Evolutionary conservation across 2,797 vertebrate genomes (phyloP).

Genomic region (Clamator glandarius): DNA sequence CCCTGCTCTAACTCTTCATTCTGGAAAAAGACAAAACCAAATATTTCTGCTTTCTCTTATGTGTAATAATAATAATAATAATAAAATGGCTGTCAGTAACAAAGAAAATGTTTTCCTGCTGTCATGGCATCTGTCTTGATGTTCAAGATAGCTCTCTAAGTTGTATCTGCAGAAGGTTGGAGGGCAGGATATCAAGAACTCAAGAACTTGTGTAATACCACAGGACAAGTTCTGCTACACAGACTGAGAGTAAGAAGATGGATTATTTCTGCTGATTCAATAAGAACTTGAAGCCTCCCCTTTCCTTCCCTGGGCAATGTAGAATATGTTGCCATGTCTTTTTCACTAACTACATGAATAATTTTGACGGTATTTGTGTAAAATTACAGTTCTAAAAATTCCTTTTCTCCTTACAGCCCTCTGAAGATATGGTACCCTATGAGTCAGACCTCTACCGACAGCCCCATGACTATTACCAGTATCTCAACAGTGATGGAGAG

Average conservation of each 20-base stretch:
- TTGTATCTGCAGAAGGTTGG: neutral
- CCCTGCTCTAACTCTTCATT: neutral
- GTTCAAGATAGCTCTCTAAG: neutral
- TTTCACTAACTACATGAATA: neutral
- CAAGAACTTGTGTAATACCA: neutral
- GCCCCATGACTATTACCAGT: constrained; percentile 92
- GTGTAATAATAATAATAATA: neutral
- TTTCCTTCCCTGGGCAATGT: neutral
- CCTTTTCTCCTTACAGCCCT: constrained; percentile 79
- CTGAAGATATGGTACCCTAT: constrained; percentile 90
- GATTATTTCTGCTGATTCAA: neutral
- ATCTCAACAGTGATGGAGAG: constrained; percentile 90
- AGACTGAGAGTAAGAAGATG: neutral
- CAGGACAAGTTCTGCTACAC: neutral
- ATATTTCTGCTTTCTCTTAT: neutral
- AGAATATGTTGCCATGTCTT: neutral
- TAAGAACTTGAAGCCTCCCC: neutral
- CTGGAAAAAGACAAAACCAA: neutral
- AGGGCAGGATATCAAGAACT: neutral
- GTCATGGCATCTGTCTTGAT: neutral
- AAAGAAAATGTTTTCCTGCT: neutral
- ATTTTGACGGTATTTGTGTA: constrained; percentile 9
- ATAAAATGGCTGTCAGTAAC: neutral
- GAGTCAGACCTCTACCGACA: constrained; percentile 92
- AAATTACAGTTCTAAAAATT: constrained; percentile 44